phyloP scores from a whole-genome alignment of 2,113 vertebrate species.

The Dipodomys stephensi region DNA sequence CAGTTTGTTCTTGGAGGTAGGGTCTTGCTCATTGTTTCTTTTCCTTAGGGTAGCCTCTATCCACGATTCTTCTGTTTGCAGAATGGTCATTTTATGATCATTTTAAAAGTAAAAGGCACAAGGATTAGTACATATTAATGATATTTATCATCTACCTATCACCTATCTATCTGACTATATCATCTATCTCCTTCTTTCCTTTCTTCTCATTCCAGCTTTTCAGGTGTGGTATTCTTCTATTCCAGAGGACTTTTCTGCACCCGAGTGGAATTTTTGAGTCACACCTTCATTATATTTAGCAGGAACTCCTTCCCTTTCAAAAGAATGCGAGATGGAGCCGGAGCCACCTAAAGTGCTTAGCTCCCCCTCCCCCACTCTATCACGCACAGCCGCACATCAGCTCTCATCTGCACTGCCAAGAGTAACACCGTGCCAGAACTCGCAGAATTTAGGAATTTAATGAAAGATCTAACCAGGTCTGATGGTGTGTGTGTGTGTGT shows the following conservation, averaged over 20 bases:
- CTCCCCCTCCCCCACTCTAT: neutral
- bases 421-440: neutral
- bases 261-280: neutral
- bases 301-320: neutral
- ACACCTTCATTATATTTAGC: neutral
- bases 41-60: no score
- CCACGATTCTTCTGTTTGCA: neutral
- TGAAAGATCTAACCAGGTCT: neutral
- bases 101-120: neutral
- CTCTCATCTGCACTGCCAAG: constrained; percentile 19
- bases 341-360: neutral
- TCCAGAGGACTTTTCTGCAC: neutral
- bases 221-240: no score
- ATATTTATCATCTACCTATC: no score
- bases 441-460: constrained; percentile 4
- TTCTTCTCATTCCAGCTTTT: neutral
- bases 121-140: neutral
- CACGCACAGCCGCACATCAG: neutral
- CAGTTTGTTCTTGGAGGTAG: no score
- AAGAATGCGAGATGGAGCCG: neutral
- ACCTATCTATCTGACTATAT: no score
- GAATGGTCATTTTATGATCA: neutral
- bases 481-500: neutral
- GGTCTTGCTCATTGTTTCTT: no score
- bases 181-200: no score